Base-by-base conservation (phyloP, 2,888 invertebrate genomes). In the Orchesellides sinensis region DNA sequence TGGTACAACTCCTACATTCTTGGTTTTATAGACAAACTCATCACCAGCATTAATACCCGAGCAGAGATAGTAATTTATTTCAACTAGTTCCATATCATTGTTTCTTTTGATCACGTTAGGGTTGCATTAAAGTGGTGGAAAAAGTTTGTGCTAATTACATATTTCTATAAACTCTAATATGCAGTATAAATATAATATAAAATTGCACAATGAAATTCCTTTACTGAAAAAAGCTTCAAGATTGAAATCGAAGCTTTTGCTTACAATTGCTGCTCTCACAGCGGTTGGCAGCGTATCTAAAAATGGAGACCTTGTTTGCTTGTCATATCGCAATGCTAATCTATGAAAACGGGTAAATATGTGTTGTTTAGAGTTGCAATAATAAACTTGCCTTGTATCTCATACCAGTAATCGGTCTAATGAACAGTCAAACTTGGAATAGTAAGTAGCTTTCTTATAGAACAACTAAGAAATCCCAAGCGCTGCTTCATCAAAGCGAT, bases 311-410 rank as follows among this genome's bases (percentile, higher is more conserved):
- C 77, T 66, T 77, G 68, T 68, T 77, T 68, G 45, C 68, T 68
- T 77, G 68, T 77, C 77, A 68, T 77, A 77, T 77, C 77, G 19
- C 47, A 59, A 77, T 68, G n/a, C n/a, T n/a, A 75, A 75, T 75
- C 66, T 65, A 56, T 54, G 27, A 69, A 74, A 77, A 77, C 77
- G 69, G 56, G 75, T 75, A 75, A 75, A 75, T 56, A 66, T 23
- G 74, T 63, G 74, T 74, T 74, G 74, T 74, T 74, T 72, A 72
- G 72, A 72, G 27, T 40, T 65, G 23, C n/a, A 40, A 45, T 65
- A 45, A 74, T 21, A 27, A 19, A 56, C 40, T 54, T 35, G 21
- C 23, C 47, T 54, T 25, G 45, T 45, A 29, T 40, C 17, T 65
- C 45, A 52, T 63, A 79, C 21, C 63, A 65, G 47, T 79, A 65